Evolutionary conservation across 2,113 vertebrate species (phyloP).

Genomic region (Tiliqua scincoides): DNA sequence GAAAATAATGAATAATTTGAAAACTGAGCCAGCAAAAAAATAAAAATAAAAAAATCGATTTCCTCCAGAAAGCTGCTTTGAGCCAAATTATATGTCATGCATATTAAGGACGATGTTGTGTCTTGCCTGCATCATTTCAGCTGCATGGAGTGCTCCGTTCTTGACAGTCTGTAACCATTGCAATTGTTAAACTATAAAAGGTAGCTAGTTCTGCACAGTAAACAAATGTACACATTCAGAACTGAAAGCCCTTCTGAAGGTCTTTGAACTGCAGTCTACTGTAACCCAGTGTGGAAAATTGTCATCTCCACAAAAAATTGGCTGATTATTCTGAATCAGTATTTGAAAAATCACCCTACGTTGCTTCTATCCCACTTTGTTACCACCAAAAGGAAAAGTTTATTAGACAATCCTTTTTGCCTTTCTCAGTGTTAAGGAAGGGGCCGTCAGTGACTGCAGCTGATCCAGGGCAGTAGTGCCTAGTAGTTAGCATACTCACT

Average conservation of each 20-base stretch:
- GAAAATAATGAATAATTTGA: conserved; percentile 45
- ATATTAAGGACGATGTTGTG: background rate
- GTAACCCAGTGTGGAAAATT: background rate
- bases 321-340: background rate
- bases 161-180: conserved; percentile 20
- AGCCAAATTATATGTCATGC: background rate
- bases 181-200: conserved; percentile 11
- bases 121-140: background rate
- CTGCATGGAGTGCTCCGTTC: background rate
- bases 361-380: background rate
- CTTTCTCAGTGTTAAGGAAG: background rate
- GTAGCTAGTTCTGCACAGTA: background rate
- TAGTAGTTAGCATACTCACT: no score
- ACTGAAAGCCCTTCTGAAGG: background rate
- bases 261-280: accelerated
- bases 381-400: background rate
- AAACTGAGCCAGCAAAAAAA: conserved; percentile 34
- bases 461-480: no score
- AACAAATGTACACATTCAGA: background rate
- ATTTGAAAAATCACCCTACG: background rate
- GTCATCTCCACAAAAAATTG: background rate
- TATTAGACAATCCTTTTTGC: background rate
- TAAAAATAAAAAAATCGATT: conserved; percentile 1
- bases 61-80: background rate
- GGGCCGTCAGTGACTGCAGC: no score